Conservation (phyloP, 2,113 vertebrate genomes). For the Gallinago jamesoni region DNA sequence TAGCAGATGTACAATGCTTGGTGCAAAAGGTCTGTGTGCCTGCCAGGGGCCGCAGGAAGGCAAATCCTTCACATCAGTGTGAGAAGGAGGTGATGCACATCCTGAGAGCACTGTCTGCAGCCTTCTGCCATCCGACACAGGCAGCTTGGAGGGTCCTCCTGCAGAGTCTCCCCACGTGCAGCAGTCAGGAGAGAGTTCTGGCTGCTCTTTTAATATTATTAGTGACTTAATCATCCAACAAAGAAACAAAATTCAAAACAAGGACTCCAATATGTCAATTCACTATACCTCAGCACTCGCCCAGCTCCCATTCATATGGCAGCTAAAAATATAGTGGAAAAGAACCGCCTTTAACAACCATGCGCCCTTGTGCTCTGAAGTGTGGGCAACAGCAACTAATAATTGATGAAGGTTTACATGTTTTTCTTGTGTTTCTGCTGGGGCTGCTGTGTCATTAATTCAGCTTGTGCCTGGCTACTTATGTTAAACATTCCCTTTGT, state of each 20-base stretch:
- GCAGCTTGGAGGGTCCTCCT: background rate
- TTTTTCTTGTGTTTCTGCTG: conserved; percentile 67
- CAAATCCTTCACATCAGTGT: background rate
- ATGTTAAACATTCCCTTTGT: conserved; percentile 73
- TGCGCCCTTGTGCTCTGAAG: conserved; percentile 31
- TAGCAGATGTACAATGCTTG: background rate
- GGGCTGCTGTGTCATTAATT: conserved; percentile 68
- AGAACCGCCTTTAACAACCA: conserved; percentile 17
- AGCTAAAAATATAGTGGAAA: conserved; percentile 48
- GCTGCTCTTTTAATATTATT: background rate
- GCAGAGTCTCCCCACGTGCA: background rate
- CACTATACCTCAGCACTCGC: conserved; percentile 23
- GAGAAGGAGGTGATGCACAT: background rate
- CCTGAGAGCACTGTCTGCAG: background rate
- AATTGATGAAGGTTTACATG: conserved; percentile 66
- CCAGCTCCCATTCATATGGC: background rate
- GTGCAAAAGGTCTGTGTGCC: background rate
- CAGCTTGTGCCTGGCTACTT: conserved; percentile 64
- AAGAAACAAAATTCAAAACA: background rate
- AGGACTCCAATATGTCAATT: conserved; percentile 16
- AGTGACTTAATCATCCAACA: background rate
- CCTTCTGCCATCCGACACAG: accelerated
- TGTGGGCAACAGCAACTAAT: conserved; percentile 40
- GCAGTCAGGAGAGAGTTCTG: accelerated
- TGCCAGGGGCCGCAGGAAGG: background rate